phyloP scores from a whole-genome alignment of 1,140 invertebrate species.

The Latrodectus geometricus region DNA sequence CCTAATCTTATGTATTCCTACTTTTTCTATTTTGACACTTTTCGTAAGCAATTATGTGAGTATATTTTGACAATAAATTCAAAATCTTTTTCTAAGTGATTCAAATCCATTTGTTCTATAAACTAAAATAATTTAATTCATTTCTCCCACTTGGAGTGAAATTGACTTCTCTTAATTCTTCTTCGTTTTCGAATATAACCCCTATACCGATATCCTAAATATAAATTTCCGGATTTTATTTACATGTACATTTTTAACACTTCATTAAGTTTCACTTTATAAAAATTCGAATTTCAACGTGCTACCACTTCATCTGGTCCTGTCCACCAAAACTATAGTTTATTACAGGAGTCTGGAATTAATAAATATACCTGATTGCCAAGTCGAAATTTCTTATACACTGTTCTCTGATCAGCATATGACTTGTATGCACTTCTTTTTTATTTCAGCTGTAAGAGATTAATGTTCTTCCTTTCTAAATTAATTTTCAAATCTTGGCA shows the following conservation, averaged over 20 bases:
- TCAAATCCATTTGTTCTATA: too few relatives aligned
- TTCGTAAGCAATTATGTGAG: too few relatives aligned
- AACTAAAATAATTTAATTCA: too few relatives aligned
- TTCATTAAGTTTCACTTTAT: not conserved
- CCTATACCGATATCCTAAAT: too few relatives aligned
- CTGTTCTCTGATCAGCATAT: not conserved
- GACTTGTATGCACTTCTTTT: not conserved
- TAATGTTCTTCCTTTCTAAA: not conserved
- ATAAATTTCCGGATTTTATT: slow-evolving; percentile 9
- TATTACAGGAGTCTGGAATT: not conserved
- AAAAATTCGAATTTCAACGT: not conserved
- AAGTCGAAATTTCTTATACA: not conserved
- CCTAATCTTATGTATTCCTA: not conserved
- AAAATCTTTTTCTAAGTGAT: too few relatives aligned
- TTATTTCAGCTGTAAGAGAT: not conserved
- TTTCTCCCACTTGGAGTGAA: too few relatives aligned
- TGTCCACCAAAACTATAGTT: not conserved
- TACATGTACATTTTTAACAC: not conserved
- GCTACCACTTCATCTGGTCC: not conserved
- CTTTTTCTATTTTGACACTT: slow-evolving; percentile 6
- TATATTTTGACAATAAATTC: too few relatives aligned
- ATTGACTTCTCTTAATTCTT: too few relatives aligned
- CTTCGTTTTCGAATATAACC: too few relatives aligned
- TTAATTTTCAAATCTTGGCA: not conserved
- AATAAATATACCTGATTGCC: not conserved